Percentiles rank a stretch among this genome's conserved stretches.
Conservation (phyloP, 2,888 invertebrate species). For the Dryomyza anilis region DNA sequence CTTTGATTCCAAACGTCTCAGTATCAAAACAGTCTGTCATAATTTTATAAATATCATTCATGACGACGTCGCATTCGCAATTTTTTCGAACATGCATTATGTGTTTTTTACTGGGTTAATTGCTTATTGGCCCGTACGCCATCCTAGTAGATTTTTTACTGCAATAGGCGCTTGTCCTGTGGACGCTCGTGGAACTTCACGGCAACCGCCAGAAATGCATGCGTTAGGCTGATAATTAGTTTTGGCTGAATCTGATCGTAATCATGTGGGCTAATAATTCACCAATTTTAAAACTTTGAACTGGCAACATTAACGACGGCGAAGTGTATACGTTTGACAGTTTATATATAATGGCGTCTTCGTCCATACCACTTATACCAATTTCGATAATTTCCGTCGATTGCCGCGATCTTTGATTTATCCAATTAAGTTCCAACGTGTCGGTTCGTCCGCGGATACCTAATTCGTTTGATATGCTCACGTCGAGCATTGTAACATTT, state of each 20-base stretch:
- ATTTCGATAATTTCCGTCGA: not conserved
- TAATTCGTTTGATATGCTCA: not conserved
- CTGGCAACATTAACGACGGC: not conserved
- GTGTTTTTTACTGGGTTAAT: too few relatives aligned
- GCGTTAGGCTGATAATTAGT: not conserved
- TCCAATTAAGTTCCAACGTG: not conserved
- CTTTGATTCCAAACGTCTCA: constrained; percentile 17
- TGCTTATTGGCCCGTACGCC: not conserved
- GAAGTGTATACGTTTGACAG: not conserved
- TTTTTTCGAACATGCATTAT: too few relatives aligned
- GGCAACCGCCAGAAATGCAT: not conserved
- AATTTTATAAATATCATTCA: not conserved
- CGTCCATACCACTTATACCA: not conserved
- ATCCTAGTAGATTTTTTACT: not conserved
- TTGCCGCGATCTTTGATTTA: not conserved
- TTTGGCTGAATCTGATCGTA: too few relatives aligned
- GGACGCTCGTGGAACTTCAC: not conserved
- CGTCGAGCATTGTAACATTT: not conserved
- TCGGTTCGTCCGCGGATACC: not conserved
- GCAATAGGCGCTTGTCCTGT: not conserved
- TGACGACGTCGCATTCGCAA: not conserved
- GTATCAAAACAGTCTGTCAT: constrained; percentile 18
- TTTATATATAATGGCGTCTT: not conserved
- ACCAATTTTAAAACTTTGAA: not conserved
- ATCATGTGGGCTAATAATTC: too few relatives aligned